phyloP scores from a whole-genome alignment of 2,113 vertebrate species.

The Lasiurus borealis region DNA sequence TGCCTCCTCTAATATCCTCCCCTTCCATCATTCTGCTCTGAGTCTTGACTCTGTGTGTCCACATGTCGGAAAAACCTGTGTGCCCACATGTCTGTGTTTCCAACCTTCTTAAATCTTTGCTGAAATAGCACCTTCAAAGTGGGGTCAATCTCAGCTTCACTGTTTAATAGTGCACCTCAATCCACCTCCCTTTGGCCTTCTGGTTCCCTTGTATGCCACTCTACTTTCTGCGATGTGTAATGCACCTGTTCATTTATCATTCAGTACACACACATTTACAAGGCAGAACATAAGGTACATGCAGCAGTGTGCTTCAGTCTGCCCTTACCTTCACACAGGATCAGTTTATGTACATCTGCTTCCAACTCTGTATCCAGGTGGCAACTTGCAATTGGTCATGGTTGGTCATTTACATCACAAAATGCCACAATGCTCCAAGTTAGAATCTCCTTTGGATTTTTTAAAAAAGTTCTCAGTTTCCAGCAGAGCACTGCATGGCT shows the following conservation, averaged over 20 bases:
- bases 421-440: not conserved
- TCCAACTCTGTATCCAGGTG: not conserved
- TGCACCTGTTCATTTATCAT: not conserved
- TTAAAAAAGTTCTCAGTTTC: not conserved
- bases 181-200: not conserved
- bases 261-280: not conserved
- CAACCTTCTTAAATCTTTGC: not conserved
- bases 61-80: not conserved
- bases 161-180: not conserved
- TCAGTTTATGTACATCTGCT: fast-evolving
- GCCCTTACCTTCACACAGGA: not conserved
- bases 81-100: not conserved
- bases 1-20: not conserved
- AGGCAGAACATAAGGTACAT: not conserved
- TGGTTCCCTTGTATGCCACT: not conserved
- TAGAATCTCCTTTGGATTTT: not conserved
- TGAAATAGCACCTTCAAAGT: not conserved
- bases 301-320: not conserved
- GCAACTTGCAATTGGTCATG: not conserved
- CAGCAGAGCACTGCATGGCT: not conserved
- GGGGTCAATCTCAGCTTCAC: not conserved
- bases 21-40: not conserved
- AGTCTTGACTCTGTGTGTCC: not conserved
- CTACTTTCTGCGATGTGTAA: not conserved
- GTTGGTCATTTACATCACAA: not conserved